Evolutionary conservation across 2,113 vertebrate genomes (phyloP).

Genomic region (Alosa alosa): DNA sequence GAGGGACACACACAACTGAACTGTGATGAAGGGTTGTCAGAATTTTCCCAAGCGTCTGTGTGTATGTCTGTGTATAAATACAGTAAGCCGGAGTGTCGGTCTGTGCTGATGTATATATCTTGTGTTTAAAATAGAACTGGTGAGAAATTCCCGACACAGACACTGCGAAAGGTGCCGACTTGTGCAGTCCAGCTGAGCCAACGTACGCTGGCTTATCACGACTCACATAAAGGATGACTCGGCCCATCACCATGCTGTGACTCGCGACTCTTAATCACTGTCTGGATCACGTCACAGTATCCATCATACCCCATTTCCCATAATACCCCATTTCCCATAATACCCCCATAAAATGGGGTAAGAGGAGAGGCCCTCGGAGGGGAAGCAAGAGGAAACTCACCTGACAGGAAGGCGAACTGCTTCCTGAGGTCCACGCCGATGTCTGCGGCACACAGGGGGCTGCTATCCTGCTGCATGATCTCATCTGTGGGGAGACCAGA

Average conservation of each 20-base stretch:
- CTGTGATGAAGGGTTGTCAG: not conserved
- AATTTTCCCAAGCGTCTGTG: not conserved
- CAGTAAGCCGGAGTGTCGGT: not conserved
- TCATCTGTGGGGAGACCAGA: slow-evolving; percentile 78
- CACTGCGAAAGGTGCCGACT: slow-evolving; percentile 9
- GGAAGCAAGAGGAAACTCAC: slow-evolving; percentile 66
- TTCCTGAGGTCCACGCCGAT: slow-evolving; percentile 89
- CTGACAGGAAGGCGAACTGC: slow-evolving; percentile 91
- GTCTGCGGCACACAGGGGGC: slow-evolving; percentile 84
- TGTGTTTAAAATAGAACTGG: not conserved
- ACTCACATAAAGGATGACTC: not conserved
- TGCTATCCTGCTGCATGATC: slow-evolving; percentile 93
- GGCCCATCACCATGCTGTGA: not conserved
- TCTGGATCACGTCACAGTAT: not conserved
- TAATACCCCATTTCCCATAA: no score
- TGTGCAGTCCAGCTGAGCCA: not conserved
- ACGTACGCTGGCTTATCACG: not conserved
- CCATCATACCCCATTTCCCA: no score
- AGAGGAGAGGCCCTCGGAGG: not conserved
- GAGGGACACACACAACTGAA: not conserved
- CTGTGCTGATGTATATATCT: not conserved
- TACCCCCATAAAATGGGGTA: no score
- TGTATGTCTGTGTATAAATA: not conserved
- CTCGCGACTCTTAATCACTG: not conserved
- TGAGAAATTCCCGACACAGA: slow-evolving; percentile 10